Percentiles rank a stretch among this genome's conserved stretches.
These are phyloP conservation scores for Muntiacus reevesi DNA, from an alignment of 2,113 vertebrate species.

Conservation along the genomic window DNA sequence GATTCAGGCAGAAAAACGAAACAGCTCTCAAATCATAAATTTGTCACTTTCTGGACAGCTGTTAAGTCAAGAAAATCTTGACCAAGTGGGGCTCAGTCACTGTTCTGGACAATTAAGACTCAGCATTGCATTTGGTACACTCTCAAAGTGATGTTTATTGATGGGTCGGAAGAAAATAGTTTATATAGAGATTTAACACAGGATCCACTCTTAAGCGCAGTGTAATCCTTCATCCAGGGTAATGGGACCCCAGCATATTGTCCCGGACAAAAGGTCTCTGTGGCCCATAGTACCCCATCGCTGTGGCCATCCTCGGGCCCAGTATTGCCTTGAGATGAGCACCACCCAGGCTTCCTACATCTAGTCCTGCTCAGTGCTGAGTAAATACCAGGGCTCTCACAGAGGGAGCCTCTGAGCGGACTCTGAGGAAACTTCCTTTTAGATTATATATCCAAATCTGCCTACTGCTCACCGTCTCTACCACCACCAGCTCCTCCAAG, in stretches of 20 bases:
- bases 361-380: neutral
- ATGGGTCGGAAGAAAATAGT: conserved; percentile 71
- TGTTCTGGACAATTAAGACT: conserved; percentile 75
- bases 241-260: conserved; percentile 60
- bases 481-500: neutral
- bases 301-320: neutral
- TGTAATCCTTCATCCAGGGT: conserved; percentile 68
- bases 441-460: neutral
- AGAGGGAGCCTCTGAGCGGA: neutral
- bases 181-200: conserved; percentile 74
- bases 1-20: conserved; percentile 76
- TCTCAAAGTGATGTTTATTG: conserved; percentile 75
- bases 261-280: neutral
- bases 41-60: conserved; percentile 81
- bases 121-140: conserved; percentile 53
- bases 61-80: conserved; percentile 81
- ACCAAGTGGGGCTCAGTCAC: conserved; percentile 79
- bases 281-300: neutral
- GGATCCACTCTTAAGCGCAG: conserved; percentile 75
- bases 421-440: neutral
- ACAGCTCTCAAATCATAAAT: conserved; percentile 83
- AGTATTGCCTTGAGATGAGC: neutral
- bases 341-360: neutral
- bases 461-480: neutral
- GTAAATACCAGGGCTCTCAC: neutral